Evolutionary conservation across 2,888 invertebrate genomes (phyloP).

Genomic region (Cyrtodaria siliqua): DNA sequence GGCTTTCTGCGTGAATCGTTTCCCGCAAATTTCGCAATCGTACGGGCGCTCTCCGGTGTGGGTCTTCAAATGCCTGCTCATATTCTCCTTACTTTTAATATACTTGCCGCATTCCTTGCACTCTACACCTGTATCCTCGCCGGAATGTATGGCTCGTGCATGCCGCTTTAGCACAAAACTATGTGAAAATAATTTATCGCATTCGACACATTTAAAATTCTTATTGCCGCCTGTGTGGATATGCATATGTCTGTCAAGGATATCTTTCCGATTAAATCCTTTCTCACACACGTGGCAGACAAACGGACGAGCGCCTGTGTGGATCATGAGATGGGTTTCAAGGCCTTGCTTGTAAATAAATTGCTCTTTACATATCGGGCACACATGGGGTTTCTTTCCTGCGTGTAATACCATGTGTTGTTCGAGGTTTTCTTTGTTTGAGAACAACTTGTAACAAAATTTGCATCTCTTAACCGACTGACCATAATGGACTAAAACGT

Average conservation of each 20-base stretch:
- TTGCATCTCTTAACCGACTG: slow-evolving; percentile 40
- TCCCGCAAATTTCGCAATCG: slow-evolving; percentile 10
- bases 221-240: slow-evolving; percentile 29
- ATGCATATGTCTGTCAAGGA: slow-evolving; percentile 36
- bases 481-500: slow-evolving; percentile 38
- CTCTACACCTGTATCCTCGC: slow-evolving; percentile 22
- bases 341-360: slow-evolving; percentile 23
- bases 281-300: slow-evolving; percentile 29
- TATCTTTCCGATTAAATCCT: slow-evolving; percentile 44
- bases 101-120: slow-evolving; percentile 49
- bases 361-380: slow-evolving; percentile 20
- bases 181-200: slow-evolving; percentile 39
- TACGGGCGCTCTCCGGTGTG: slow-evolving; percentile 24
- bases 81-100: slow-evolving; percentile 35
- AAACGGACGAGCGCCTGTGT: slow-evolving; percentile 22
- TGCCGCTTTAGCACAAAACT: slow-evolving; percentile 46
- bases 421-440: slow-evolving; percentile 42
- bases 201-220: slow-evolving; percentile 49
- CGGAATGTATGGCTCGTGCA: slow-evolving; percentile 41
- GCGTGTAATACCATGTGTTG: slow-evolving; percentile 37
- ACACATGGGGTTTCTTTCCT: slow-evolving; percentile 20
- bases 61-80: slow-evolving; percentile 33
- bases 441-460: slow-evolving; percentile 49
- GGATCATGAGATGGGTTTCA: slow-evolving; percentile 31
- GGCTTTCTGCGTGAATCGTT: slow-evolving; percentile 23